Conservation (phyloP, 2,888 invertebrate genomes). For the Megamerina dolium region DNA sequence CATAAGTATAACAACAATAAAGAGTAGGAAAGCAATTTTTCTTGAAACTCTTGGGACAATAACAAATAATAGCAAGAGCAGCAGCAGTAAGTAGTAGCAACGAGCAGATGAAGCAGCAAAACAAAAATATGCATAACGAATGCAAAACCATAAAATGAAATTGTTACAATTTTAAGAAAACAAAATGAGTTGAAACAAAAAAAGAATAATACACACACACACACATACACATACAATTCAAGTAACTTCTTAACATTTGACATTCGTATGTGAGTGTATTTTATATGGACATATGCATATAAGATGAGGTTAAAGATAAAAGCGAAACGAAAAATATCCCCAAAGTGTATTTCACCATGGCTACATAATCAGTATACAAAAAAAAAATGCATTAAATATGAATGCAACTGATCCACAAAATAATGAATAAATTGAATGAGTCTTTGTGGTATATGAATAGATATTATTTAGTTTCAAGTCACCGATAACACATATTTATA, state of each 20-base stretch:
- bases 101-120: too few species aligned
- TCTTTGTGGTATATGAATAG: too few species aligned
- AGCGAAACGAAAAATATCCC: slow-evolving; percentile 1
- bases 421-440: too few species aligned
- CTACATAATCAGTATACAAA: background rate
- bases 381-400: slow-evolving; percentile 34
- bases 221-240: background rate
- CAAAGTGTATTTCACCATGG: slow-evolving; percentile 5
- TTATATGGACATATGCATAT: too few species aligned
- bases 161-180: slow-evolving; percentile 28
- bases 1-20: background rate
- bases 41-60: background rate
- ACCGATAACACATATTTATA: too few species aligned
- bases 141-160: slow-evolving; percentile 41
- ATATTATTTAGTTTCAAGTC: too few species aligned
- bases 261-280: slow-evolving; percentile 29
- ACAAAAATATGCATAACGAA: slow-evolving; percentile 33
- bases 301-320: background rate
- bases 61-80: slow-evolving; percentile 3
- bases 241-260: too few species aligned
- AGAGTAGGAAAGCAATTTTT: background rate
- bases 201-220: slow-evolving; percentile 1
- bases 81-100: background rate
- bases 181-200: slow-evolving; percentile 9
- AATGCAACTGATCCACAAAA: too few species aligned